Evolutionary conservation across 2,888 invertebrate genomes (phyloP).

Genomic region (Dorcus parallelipipedus): DNA sequence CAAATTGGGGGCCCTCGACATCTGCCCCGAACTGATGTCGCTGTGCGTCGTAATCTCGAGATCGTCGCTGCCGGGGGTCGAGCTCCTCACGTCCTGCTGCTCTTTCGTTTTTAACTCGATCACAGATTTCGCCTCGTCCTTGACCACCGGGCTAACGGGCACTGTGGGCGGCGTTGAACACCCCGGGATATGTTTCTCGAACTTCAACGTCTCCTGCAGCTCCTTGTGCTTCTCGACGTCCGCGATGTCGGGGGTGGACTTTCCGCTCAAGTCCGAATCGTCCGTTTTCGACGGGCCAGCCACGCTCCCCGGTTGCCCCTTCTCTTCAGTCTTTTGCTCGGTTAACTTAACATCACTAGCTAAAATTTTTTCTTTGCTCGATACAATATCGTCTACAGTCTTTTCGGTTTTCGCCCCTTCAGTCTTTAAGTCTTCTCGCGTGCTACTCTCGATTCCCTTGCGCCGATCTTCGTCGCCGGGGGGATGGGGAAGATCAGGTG

Average conservation of each 20-base stretch:
- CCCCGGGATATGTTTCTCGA: constrained; percentile 44
- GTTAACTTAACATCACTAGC: constrained; percentile 8
- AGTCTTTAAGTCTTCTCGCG: neutral
- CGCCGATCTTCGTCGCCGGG: neutral
- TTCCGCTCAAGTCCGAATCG: constrained; percentile 34
- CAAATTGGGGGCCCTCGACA: constrained; percentile 53
- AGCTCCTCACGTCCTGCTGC: constrained; percentile 56
- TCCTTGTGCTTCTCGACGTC: constrained; percentile 37
- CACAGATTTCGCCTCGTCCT: constrained; percentile 25
- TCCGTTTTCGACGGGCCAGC: constrained; percentile 9
- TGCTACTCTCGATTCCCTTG: neutral
- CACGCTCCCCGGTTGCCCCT: neutral
- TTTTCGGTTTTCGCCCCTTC: neutral
- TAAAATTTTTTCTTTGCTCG: neutral
- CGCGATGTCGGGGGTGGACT: constrained; percentile 42
- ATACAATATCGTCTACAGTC: neutral
- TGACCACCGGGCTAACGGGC: constrained; percentile 59
- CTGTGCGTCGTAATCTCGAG: constrained; percentile 60
- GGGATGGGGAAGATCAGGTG: no score
- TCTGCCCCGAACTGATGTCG: constrained; percentile 60
- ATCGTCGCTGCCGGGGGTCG: constrained; percentile 64
- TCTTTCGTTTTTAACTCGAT: constrained; percentile 41
- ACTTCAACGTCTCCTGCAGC: constrained; percentile 35
- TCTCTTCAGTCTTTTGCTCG: constrained; percentile 8
- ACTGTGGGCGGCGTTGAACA: constrained; percentile 66